Base-by-base conservation (phyloP, 1,140 invertebrate genomes). In the Palaemon carinicauda region DNA sequence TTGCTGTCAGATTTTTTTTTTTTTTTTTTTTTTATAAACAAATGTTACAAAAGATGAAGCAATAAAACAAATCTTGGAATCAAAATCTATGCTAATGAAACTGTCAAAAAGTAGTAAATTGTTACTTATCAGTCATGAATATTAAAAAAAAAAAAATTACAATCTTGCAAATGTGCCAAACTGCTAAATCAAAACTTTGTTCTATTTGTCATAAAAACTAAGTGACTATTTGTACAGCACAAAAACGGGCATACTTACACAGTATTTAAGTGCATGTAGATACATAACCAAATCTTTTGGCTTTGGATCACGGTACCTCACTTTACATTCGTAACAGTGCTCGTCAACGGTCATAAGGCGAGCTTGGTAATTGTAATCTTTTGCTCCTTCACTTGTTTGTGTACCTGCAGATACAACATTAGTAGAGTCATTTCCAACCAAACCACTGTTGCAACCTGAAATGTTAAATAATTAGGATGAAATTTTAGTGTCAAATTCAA, bases 221-320 rank as follows among this genome's bases (percentile, higher is more conserved):
- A 79, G 12, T 27, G 14, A 14, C 12, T 41, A 17, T 53, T n/a
- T n/a, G 12, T 53, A 7, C 19, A 50, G 14, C 14, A n/a, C 7
- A 71, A 2, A 0, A 2, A 14, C 10, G 3, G 19, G 12, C 19
- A 60, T 15, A 87, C 89, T 90, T 90, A 94, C 96, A 93, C 95
- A 95, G 91, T 98, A 98, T 90, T 95, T 96, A 94, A 97, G 96
- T 21, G 97, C 97, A 92, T 99, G 98, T 19, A 99, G 93, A 92
- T 97, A 98, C 96, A 99, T 98, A 83, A 98, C 95, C 21, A 99
- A 93, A 91, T 98, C 96, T 87, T 95, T 94, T 0, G 96, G 96
- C 83, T 96, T 95, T 0, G 98, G 97, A 91, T 99, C 97, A 83
- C 95, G 93, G 92, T 97, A 98, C 78, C 96, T 94, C 17, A 97